These are phyloP conservation scores for Laodelphax striatellus DNA, from an alignment of 1,140 invertebrate genomes.

Conservation along the genomic window DNA sequence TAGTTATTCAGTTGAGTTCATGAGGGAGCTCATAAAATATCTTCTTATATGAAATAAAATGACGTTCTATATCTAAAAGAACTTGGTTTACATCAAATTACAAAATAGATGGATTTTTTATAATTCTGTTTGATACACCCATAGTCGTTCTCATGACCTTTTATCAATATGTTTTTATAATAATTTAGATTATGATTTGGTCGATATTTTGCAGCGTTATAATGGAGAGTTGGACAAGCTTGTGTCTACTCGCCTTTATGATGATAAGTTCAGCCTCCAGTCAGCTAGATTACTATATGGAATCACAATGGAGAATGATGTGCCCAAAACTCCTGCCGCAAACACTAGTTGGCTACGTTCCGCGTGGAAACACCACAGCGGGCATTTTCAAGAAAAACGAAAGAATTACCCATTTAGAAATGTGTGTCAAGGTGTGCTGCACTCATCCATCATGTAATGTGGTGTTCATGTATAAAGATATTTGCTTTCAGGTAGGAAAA, in stretches of 20 bases:
- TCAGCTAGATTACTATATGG: slow-evolving; percentile 6
- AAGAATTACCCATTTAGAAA: slow-evolving; percentile 39
- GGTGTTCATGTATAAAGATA: slow-evolving; percentile 59
- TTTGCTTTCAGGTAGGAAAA: slow-evolving; percentile 55
- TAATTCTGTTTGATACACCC: no score
- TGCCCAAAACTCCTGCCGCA: slow-evolving; percentile 17
- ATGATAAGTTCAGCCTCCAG: not conserved
- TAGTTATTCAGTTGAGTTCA: no score
- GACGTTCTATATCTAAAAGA: no score
- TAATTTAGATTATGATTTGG: no score
- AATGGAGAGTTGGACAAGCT: not conserved
- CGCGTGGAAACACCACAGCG: slow-evolving; percentile 42
- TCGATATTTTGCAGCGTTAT: no score
- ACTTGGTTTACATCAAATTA: no score
- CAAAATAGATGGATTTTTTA: no score
- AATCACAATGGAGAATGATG: slow-evolving; percentile 10
- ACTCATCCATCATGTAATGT: slow-evolving; percentile 54
- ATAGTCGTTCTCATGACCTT: no score
- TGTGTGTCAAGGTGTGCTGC: slow-evolving; percentile 65
- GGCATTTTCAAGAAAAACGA: slow-evolving; percentile 46
- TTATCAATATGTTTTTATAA: no score
- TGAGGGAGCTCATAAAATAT: no score
- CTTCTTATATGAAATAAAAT: no score
- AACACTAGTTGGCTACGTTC: slow-evolving; percentile 23
- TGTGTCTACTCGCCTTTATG: not conserved